Conservation (phyloP, 2,113 vertebrate species). For the Heteronetta atricapilla region DNA sequence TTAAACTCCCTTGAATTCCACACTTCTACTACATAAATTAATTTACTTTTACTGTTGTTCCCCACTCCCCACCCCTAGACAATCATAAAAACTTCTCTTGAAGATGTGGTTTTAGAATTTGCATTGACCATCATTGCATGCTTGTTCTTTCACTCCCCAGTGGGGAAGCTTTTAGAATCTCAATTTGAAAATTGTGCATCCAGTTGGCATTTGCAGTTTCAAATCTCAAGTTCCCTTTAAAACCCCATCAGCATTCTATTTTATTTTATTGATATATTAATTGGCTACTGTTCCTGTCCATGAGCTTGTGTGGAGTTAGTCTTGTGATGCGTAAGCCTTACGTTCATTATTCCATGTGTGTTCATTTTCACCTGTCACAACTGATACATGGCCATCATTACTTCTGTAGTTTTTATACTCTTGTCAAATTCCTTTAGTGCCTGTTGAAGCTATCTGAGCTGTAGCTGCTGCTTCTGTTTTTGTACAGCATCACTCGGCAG, state of each 20-base stretch:
- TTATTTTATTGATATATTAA: not conserved
- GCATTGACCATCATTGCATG: not conserved
- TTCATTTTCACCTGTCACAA: not conserved
- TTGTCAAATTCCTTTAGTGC: not conserved
- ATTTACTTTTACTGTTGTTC: not conserved
- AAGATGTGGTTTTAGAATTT: not conserved
- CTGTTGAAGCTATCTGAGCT: not conserved
- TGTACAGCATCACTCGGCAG: not conserved
- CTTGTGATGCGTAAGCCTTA: not conserved
- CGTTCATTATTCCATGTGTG: not conserved
- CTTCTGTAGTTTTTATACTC: not conserved
- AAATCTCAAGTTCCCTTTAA: not conserved
- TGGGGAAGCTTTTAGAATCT: not conserved
- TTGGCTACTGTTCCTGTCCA: not conserved
- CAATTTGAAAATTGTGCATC: not conserved
- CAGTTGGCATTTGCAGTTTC: not conserved
- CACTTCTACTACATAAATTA: not conserved
- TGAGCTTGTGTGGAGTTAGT: not conserved
- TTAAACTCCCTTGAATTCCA: not conserved
- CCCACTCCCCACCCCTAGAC: not conserved
- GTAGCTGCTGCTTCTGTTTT: not conserved
- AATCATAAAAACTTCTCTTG: not conserved
- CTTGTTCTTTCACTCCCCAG: fast-evolving
- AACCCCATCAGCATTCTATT: not conserved
- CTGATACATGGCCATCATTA: not conserved